These are phyloP conservation scores for Drosophila paracracens DNA, from an alignment of 2,888 invertebrate species.

Conservation along the genomic window DNA sequence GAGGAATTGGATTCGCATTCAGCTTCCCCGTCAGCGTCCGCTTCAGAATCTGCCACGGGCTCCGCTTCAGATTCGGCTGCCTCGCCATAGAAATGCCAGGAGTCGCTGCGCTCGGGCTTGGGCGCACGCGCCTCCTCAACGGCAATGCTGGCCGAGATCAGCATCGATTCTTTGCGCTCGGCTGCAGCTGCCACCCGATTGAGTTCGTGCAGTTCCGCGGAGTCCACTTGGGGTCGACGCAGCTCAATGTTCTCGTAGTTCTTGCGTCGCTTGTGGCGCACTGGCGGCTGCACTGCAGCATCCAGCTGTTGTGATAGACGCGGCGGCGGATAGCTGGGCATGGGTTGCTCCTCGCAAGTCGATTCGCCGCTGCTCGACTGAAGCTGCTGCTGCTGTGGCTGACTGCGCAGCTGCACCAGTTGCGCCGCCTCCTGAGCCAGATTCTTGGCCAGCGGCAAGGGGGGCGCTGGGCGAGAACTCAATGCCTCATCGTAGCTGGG, in stretches of 20 bases:
- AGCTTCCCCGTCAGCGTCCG: conserved; percentile 12
- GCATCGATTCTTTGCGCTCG: conserved; percentile 77
- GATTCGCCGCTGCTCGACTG: conserved; percentile 46
- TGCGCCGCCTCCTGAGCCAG: conserved; percentile 63
- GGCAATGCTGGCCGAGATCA: conserved; percentile 70
- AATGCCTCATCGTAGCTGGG: conserved; percentile 83
- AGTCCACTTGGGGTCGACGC: conserved; percentile 79
- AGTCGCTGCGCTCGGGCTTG: conserved; percentile 84
- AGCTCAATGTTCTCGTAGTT: conserved; percentile 82
- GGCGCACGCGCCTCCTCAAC: conserved; percentile 74
- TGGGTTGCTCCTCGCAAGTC: conserved; percentile 75
- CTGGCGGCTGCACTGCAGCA: conserved; percentile 74
- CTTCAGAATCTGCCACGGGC: neutral
- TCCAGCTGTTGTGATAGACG: conserved; percentile 73
- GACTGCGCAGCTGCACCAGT: conserved; percentile 55
- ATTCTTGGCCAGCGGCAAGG: conserved; percentile 56
- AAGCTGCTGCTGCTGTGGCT: neutral
- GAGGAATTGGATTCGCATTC: conserved; percentile 62
- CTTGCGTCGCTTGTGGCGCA: conserved; percentile 77
- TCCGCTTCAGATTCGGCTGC: conserved; percentile 53
- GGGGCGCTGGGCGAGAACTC: conserved; percentile 49
- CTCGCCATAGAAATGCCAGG: conserved; percentile 83
- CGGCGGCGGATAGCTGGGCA: conserved; percentile 84
- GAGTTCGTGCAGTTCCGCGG: conserved; percentile 77
- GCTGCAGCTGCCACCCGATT: conserved; percentile 67